Evolutionary conservation across 2,888 invertebrate genomes (phyloP), one percentile per base, ranked within the genome.

Genomic region (Endotricha flammealis): DNA sequence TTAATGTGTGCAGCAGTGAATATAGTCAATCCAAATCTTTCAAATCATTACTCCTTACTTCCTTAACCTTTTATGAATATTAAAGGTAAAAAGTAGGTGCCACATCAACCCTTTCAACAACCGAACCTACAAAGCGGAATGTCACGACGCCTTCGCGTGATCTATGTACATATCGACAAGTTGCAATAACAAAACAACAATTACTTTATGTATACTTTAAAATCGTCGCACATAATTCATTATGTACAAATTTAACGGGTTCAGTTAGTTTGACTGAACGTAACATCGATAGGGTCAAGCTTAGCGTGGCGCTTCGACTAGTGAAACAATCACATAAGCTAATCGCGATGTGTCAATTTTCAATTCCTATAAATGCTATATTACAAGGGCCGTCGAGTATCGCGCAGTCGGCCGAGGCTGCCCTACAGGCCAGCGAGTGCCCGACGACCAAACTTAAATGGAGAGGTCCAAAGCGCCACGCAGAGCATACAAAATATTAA

Each of bases 171-270:
- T 68, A 69, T 73, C 61, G 80, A 79, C 74, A 73, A 66, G 65
- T 72, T 69, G 80, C 79, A 68, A 76, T 76, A 82, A 81, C 78
- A 75, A 79, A 80, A 76, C 71, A 77, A 78, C 73, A 63, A 69
- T 70, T 57, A 55, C 54, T 57, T 60, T 57, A 70, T 66, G 64
- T 74, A 69, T 71, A 76, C 57, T 52, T 81, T 77, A 75, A 80
- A 81, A 80, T 62, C 64, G 62, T 66, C 67, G 79, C 73, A 77
- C 77, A 74, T 70, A 57, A 61, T 57, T 32, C 29, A 39, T 50
- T 78, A 80, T 81, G 78, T 79, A 82, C 81, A 79, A 67, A 63
- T 71, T 62, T 53, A 72, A 74, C 59, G 64, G 71, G 69, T 67
- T 65, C 79, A 70, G 76, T 59, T 50, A 50, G 48, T 48, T 48